Base-by-base conservation (phyloP, 1,140 invertebrate species). In the Proctacanthus coquilletti region DNA sequence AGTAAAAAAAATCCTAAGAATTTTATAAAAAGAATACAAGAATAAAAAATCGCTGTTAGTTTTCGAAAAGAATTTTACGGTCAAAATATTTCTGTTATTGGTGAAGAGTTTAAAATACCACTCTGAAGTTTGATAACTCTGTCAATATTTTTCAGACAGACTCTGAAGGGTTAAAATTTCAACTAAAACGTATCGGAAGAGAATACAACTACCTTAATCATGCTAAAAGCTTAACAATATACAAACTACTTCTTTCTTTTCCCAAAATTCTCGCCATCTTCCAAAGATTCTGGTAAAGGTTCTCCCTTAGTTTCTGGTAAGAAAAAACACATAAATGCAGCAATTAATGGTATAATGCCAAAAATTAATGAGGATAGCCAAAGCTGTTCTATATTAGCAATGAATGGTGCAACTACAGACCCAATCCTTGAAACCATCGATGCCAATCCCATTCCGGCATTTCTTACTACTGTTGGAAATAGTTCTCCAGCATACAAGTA, bases 221-320 rank as follows among this genome's bases (percentile, higher is more conserved):
- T n/a, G n/a, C n/a, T n/a, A n/a, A n/a, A n/a, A n/a, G n/a, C n/a
- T n/a, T n/a, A n/a, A n/a, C n/a, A n/a, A n/a, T n/a, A n/a, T n/a
- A n/a, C n/a, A 6, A 11, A 5, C 6, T 9, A 20, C 11, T 30
- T 4, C 9, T 20, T 27, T n/a, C 62, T 67, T 56, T 72, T 74
- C 21, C 77, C 76, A 53, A 80, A 82, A 23, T 66, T 63, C 61
- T 84, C 80, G 21, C 78, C 80, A 46, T 84, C 80, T 51, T 81
- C 74, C 21, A 84, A 61, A 0, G 80, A 84, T 42, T 84, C 81
- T 18, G 82, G 80, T 25, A 88, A 51, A 31, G 72, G 70, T 45
- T 66, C 67, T 9, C 76, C 74, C 36, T 75, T 66, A 1, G 84
- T 88, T 66, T 88, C 81, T 0, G 81, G 81, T 27, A 85, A 52